Evolutionary conservation across 2,113 vertebrate genomes (phyloP), one percentile per base, ranked within the genome.

Genomic region (Rhodinocichla rosea): DNA sequence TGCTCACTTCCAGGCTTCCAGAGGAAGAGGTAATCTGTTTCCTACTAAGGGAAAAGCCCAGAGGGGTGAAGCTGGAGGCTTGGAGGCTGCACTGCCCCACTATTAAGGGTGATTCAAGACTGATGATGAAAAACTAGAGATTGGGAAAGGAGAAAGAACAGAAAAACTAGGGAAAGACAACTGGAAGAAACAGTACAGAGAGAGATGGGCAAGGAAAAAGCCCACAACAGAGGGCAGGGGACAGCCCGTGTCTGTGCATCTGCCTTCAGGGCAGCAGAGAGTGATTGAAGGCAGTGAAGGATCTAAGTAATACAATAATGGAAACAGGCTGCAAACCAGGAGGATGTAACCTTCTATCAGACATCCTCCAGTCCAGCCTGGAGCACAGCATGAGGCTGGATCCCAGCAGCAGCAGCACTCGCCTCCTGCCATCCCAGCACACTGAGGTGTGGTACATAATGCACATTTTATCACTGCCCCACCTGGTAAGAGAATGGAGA

Each of bases 141-240:
- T 0, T 65, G 20, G 11, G 13, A 81, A 81, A 86, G 42, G 7
- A 81, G 9, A 32, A 81, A 74, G n/a, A 45, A 0, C 1, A 57
- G 9, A 65, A 49, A 76, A 75, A 75, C 15, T 20, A 75, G 5
- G 12, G 55, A 77, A 80, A 83, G 57, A 44, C 1, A 6, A 20
- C 33, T 60, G 13, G 33, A 80, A 52, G 64, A 71, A 92, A 33
- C 18, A 80, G 32, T 53, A 13, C 15, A 78, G 56, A 62, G 53
- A 59, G 16, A 35, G 16, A 45, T 4, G 40, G 37, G 14, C 62
- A 40, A 89, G 47, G 20, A 76, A 77, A 71, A 76, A 45, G 11
- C 9, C 15, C 35, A 14, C 11, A 39, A n/a, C 2, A 40, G 37
- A 45, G 20, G 45, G 20, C 30, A 78, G 70, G 10, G 39, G 30